These are phyloP conservation scores for Acrobasis consociella DNA, from an alignment of 2,888 invertebrate genomes.

Conservation along the genomic window DNA sequence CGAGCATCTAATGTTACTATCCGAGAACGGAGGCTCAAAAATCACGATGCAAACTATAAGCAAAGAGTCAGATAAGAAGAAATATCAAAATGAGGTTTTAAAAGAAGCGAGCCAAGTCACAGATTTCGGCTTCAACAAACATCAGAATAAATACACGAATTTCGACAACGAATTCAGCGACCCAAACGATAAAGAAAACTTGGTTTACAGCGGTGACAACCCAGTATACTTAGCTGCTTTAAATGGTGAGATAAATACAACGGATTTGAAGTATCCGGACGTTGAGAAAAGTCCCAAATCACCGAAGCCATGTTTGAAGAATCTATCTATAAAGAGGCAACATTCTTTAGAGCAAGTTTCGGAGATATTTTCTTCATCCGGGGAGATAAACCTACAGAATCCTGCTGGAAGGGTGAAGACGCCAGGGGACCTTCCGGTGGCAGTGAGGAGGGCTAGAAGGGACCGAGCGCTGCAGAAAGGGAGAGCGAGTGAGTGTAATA, in stretches of 20 bases:
- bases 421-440: slow-evolving; percentile 91
- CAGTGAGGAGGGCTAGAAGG: slow-evolving; percentile 86
- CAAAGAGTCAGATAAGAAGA: slow-evolving; percentile 52
- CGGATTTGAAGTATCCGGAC: slow-evolving; percentile 49
- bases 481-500: slow-evolving; percentile 79
- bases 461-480: slow-evolving; percentile 82
- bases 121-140: slow-evolving; percentile 66
- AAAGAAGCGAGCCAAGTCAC: slow-evolving; percentile 68
- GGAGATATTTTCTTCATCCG: slow-evolving; percentile 87
- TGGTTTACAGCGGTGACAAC: slow-evolving; percentile 68
- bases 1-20: slow-evolving; percentile 72
- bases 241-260: slow-evolving; percentile 64
- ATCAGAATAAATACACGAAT: slow-evolving; percentile 69
- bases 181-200: slow-evolving; percentile 73
- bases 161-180: slow-evolving; percentile 77
- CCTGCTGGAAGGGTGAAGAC: slow-evolving; percentile 91
- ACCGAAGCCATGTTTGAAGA: slow-evolving; percentile 61
- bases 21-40: slow-evolving; percentile 73
- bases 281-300: slow-evolving; percentile 54
- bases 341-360: slow-evolving; percentile 89
- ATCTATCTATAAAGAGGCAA: slow-evolving; percentile 79
- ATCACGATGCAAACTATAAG: slow-evolving; percentile 74
- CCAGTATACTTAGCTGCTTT: slow-evolving; percentile 72
- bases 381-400: slow-evolving; percentile 86
- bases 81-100: slow-evolving; percentile 62